phyloP scores from a whole-genome alignment of 2,888 invertebrate species.

The Lasioglossum villosulum region DNA sequence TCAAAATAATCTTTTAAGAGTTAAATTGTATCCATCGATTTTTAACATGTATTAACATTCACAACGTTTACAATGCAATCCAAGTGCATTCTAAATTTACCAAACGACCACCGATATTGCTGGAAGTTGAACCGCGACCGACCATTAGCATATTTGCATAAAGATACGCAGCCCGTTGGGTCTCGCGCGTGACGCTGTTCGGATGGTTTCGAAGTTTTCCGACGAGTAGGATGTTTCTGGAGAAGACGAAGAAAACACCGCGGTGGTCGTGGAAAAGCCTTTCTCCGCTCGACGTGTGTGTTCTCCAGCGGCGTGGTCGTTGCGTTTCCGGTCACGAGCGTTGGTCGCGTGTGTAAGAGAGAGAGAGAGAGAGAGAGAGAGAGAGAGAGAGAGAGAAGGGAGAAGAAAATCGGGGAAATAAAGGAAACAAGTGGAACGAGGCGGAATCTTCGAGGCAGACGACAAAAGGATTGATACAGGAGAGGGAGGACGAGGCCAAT shows the following conservation, averaged over 20 bases:
- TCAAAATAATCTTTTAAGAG: too few species aligned
- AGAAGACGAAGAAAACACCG: neutral
- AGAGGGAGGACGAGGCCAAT: conserved; percentile 19
- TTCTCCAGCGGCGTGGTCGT: conserved; percentile 12
- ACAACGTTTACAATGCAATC: too few species aligned
- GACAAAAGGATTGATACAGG: conserved; percentile 31
- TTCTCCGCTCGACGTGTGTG: conserved; percentile 36
- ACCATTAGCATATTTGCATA: too few species aligned
- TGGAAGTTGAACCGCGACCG: too few species aligned
- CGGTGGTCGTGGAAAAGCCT: conserved; percentile 12
- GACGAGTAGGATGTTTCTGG: neutral
- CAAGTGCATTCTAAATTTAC: too few species aligned
- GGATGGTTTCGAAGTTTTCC: too few species aligned
- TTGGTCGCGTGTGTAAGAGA: neutral
- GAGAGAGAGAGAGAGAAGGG: conserved; percentile 13
- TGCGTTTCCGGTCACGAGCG: conserved; percentile 44
- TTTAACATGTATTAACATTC: too few species aligned
- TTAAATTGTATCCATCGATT: too few species aligned
- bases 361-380: neutral
- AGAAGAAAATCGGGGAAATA: conserved; percentile 43
- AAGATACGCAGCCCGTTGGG: too few species aligned
- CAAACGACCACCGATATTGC: too few species aligned
- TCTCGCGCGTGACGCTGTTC: too few species aligned
- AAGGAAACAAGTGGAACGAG: conserved; percentile 44
- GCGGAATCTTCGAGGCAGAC: neutral